These are phyloP conservation scores for Drosophila eohydei DNA, from an alignment of 2,888 invertebrate species.

Conservation along the genomic window DNA sequence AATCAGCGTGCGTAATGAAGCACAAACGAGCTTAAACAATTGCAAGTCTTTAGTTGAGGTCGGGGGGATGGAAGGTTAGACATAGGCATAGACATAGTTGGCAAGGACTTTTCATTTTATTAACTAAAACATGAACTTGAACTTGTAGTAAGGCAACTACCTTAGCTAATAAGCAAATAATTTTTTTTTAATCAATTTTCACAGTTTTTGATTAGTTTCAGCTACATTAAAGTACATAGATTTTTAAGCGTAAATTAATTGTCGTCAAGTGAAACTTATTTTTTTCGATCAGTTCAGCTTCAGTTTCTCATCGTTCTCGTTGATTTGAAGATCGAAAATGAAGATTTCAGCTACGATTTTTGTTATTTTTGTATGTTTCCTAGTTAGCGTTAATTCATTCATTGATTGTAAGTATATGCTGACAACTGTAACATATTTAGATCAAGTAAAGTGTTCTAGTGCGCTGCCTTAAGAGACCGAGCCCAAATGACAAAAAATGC, in stretches of 20 bases:
- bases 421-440: neutral
- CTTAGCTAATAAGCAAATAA: too few species aligned
- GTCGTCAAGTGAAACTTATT: neutral
- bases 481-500: neutral
- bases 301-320: neutral
- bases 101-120: too few species aligned
- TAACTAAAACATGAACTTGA: too few species aligned
- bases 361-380: neutral
- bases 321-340: neutral
- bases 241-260: neutral
- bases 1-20: neutral
- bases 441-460: neutral
- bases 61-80: too few species aligned
- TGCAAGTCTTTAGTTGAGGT: too few species aligned
- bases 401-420: neutral
- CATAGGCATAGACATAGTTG: too few species aligned
- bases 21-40: too few species aligned
- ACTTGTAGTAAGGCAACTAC: too few species aligned
- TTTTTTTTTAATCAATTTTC: neutral
- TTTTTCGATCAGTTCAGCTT: neutral
- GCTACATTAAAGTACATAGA: neutral
- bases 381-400: neutral
- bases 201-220: neutral
- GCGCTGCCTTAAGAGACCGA: neutral
- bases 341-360: neutral